Evolutionary conservation across 1,140 invertebrate species (phyloP), one percentile per base, ranked within the genome.

Genomic region (Oreohelix idahoensis): DNA sequence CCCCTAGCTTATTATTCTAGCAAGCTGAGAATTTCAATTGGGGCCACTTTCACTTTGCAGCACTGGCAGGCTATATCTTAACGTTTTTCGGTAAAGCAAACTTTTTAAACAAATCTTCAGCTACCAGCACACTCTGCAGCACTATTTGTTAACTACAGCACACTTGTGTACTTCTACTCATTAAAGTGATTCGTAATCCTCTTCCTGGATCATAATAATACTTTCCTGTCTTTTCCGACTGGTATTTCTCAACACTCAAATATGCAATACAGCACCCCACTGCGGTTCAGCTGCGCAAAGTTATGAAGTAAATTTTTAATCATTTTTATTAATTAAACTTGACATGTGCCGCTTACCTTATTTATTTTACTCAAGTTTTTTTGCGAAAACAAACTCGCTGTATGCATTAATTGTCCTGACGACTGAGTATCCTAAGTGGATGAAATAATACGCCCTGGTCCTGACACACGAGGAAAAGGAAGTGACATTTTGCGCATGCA

Each of bases 391-490:
- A 29, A 66, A 66, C 29, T 66, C 32, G 29, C 11, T 5, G 63
- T 66, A 5, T 32, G 63, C 63, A 66, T 66, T 17, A 66, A 45
- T 35, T 45, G n/a, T 81, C 69, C 66, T 69, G 70, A 36, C 35
- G 20, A 63, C 58, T 32, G 32, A 69, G 49, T 17, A 83, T 36
- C 23, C 51, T 26, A 84, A 79, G 66, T 77, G 83, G 83, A 77
- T 84, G 83, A 69, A 84, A 84, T 53, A 49, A 53, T 79, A 79
- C 76, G 83, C 83, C 77, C 83, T 79, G 74, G 38, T 23, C 13
- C 42, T 79, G 38, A 77, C 81, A 77, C 83, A 84, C 70, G 77
- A 76, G 83, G 69, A 84, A 84, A 77, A 84, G 83, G 83, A 84
- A 79, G 51, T 32, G 36, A 35, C 36, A 42, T 26, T 38, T 26